Evolutionary conservation across 2,888 invertebrate species (phyloP).

Genomic region (Parnassius smintheus): DNA sequence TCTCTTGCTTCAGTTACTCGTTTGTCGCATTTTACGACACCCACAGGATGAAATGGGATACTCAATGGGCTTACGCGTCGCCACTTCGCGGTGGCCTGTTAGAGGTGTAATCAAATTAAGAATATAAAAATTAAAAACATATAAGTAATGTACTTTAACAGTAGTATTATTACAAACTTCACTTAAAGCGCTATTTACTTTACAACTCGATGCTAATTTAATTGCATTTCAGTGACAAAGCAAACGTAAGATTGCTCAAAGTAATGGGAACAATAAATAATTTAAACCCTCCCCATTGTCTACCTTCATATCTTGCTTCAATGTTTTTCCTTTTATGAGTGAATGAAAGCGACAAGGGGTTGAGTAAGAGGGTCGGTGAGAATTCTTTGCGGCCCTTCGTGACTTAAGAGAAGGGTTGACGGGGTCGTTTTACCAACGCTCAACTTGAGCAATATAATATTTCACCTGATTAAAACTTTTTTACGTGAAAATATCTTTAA

Average conservation of each 20-base stretch:
- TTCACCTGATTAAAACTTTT: slow-evolving; percentile 32
- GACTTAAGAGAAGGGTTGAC: slow-evolving; percentile 59
- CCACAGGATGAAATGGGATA: no score
- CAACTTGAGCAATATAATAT: slow-evolving; percentile 19
- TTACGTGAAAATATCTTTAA: slow-evolving; percentile 23
- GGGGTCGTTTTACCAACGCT: slow-evolving; percentile 38
- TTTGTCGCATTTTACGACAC: no score
- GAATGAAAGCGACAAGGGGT: slow-evolving; percentile 49
- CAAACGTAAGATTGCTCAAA: slow-evolving; percentile 43
- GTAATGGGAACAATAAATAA: slow-evolving; percentile 53
- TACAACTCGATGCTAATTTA: slow-evolving; percentile 21
- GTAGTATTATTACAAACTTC: no score
- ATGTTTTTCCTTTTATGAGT: slow-evolving; percentile 64
- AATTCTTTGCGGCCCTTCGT: slow-evolving; percentile 53
- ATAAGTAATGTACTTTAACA: no score
- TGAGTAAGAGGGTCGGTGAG: slow-evolving; percentile 45
- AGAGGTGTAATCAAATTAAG: no score
- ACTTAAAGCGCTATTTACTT: no score
- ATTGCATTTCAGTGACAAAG: slow-evolving; percentile 42
- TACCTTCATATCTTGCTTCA: slow-evolving; percentile 57
- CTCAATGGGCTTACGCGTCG: no score
- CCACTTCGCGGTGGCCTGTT: no score
- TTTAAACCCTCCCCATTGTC: slow-evolving; percentile 47
- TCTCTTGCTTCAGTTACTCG: no score
- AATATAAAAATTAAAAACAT: no score